Base-by-base conservation (phyloP, 2,888 invertebrate species). In the Hoplodrina blanda region DNA sequence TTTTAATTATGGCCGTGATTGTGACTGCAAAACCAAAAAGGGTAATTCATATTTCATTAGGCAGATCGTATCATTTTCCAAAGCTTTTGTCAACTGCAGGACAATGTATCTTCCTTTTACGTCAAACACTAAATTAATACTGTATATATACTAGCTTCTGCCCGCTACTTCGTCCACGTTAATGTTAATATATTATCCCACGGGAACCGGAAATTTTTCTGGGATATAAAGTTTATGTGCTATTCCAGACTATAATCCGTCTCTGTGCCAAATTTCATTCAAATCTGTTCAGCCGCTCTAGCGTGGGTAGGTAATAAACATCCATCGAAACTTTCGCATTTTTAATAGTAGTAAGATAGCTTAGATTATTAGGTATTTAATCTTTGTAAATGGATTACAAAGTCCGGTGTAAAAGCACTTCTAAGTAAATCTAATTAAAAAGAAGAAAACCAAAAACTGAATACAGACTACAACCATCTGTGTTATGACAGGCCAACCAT, bases 401-500 rank as follows among this genome's bases (percentile, higher is more conserved):
- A 59, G 13, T 50, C 15, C 15, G 44, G 25, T 17, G 49, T 15
- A n/a, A 44, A 37, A 33, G 6, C 7, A 64, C 11, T 55, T 60
- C 60, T 49, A 30, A 57, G 65, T 62, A 65, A 60, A 62, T 17
- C 5, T 53, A 62, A 72, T n/a, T 60, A 62, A 44, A 76, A 46
- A 44, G 10, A 46, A 46, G 4, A 57, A 69, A 55, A 60, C 3
- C 20, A 69, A 73, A 62, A 61, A 0, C 46, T 0, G 60, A 50
- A 10, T 52, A 10, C 41, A 54, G 62, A 74, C 41, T 53, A 44
- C 64, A 66, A 63, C 20, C 73, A 73, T 68, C 54, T 73, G 63
- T 62, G 46, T 65, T 62, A 52, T 67, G 57, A 64, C 69, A 73
- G 41, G 0, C 63, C 53, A 59, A 70, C 62, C 72, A 66, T 66